These are phyloP conservation scores for Colistium nudipinnis DNA, from an alignment of 2,113 vertebrate genomes.

Conservation along the genomic window DNA sequence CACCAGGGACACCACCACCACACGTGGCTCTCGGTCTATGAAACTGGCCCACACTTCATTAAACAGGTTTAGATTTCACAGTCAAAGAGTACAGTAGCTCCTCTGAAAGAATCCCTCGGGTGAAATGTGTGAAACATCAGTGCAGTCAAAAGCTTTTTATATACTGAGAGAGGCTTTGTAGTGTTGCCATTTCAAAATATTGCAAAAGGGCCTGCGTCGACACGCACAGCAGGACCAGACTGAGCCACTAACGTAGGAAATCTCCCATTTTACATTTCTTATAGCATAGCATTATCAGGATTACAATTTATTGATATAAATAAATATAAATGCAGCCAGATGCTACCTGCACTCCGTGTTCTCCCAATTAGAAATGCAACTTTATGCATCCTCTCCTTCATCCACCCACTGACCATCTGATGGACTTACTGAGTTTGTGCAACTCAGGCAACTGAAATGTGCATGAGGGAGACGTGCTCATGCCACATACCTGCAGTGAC, in stretches of 20 bases:
- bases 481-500: no score
- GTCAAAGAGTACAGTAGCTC: slow-evolving; percentile 20
- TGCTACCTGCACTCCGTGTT: not conserved
- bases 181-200: slow-evolving; percentile 29
- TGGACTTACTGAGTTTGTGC: slow-evolving; percentile 38
- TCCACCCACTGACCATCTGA: slow-evolving; percentile 3
- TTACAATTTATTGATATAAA: not conserved
- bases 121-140: slow-evolving; percentile 29
- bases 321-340: not conserved
- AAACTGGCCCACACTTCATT: slow-evolving; percentile 20
- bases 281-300: not conserved
- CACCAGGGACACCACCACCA: slow-evolving; percentile 7
- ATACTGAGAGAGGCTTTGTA: slow-evolving; percentile 37
- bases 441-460: slow-evolving; percentile 11
- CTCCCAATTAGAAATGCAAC: not conserved
- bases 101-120: slow-evolving; percentile 25
- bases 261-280: not conserved
- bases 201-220: slow-evolving; percentile 4
- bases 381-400: not conserved
- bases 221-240: slow-evolving; percentile 5
- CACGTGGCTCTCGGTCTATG: slow-evolving; percentile 12
- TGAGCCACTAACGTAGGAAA: not conserved
- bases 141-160: slow-evolving; percentile 18
- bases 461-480: no score
- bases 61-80: slow-evolving; percentile 28